Conservation (phyloP, 1,140 invertebrate species). For the Papilio polyxenes region DNA sequence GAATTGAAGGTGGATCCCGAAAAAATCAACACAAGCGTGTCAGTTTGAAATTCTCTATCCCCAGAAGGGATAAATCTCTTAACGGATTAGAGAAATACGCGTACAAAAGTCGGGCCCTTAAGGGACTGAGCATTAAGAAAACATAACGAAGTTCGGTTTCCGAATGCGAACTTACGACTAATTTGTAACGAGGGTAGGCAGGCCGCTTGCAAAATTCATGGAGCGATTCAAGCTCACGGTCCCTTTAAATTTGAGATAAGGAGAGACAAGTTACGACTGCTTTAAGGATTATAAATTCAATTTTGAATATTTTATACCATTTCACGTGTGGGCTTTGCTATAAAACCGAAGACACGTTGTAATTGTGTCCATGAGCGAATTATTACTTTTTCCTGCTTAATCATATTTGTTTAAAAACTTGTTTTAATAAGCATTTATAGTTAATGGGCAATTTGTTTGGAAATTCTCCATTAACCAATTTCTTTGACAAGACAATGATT, state of each 20-base stretch:
- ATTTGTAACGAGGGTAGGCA: slow-evolving; percentile 39
- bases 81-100: slow-evolving; percentile 35
- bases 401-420: neutral
- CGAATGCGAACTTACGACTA: slow-evolving; percentile 38
- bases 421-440: neutral
- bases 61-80: slow-evolving; percentile 28
- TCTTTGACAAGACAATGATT: neutral
- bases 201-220: slow-evolving; percentile 33
- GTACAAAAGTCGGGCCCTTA: slow-evolving; percentile 33
- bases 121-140: slow-evolving; percentile 37
- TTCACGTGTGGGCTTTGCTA: neutral
- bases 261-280: slow-evolving; percentile 36
- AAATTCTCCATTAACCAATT: neutral
- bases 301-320: slow-evolving; percentile 38
- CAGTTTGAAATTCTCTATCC: slow-evolving; percentile 7
- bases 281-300: slow-evolving; percentile 36
- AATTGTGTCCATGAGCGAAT: neutral
- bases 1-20: neutral
- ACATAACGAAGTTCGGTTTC: slow-evolving; percentile 39
- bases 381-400: neutral
- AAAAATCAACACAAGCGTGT: slow-evolving; percentile 20
- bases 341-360: neutral
- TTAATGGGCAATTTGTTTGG: neutral
- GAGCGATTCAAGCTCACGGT: slow-evolving; percentile 23
- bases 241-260: slow-evolving; percentile 37